Evolutionary conservation across 2,888 invertebrate species (phyloP).

Genomic region (Philhelius pedissequus): DNA sequence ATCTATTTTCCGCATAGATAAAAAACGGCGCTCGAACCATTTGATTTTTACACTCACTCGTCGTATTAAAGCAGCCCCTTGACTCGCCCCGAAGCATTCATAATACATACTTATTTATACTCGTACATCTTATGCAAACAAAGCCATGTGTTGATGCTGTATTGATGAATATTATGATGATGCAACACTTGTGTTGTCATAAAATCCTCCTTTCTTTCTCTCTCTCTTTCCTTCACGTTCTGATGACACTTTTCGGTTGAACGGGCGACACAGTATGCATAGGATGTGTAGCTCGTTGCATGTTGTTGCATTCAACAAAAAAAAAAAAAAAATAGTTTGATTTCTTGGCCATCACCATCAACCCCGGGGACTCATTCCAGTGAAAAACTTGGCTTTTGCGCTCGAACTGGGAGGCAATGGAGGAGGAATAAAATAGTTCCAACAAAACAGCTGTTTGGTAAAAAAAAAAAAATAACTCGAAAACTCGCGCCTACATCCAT

Average conservation of each 20-base stretch:
- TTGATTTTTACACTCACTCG: background rate
- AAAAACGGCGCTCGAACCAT: slow-evolving; percentile 22
- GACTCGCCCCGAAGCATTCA: background rate
- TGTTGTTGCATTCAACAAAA: slow-evolving; percentile 29
- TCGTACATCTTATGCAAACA: slow-evolving; percentile 26
- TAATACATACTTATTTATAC: background rate
- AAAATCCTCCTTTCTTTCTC: background rate
- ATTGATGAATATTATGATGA: slow-evolving; percentile 47
- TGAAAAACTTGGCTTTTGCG: slow-evolving; percentile 37
- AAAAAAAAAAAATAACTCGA: slow-evolving; percentile 1
- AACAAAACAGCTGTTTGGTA: slow-evolving; percentile 41
- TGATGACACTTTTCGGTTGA: slow-evolving; percentile 41
- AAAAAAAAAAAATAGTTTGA: slow-evolving; percentile 40
- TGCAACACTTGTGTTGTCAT: slow-evolving; percentile 57
- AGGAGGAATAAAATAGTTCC: background rate
- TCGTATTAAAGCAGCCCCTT: background rate
- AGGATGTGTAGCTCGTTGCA: slow-evolving; percentile 3
- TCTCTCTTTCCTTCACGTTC: background rate
- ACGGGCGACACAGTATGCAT: background rate
- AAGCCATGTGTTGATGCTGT: slow-evolving; percentile 59
- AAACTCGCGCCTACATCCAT: slow-evolving; percentile 12
- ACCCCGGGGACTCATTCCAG: slow-evolving; percentile 27
- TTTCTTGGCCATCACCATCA: slow-evolving; percentile 33
- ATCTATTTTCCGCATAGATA: slow-evolving; percentile 27
- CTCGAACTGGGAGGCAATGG: background rate